Evolutionary conservation across 2,888 invertebrate species (phyloP).

Genomic region (Chydorus sphaericus): DNA sequence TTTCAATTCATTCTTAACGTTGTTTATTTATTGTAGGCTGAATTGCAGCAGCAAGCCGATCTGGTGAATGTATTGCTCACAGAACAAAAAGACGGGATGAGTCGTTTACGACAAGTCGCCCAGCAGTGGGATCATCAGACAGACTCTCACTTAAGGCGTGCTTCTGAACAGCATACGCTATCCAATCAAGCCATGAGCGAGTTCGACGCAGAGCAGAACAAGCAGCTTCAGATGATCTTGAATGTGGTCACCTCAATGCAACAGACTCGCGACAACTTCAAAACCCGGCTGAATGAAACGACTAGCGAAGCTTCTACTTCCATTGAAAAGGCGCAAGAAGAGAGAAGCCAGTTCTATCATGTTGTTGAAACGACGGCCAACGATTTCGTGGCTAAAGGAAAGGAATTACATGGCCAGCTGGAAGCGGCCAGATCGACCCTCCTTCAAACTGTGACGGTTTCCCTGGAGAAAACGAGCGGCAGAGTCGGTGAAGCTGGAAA

Average conservation of each 20-base stretch:
- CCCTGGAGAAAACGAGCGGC: neutral
- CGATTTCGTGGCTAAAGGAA: constrained; percentile 8
- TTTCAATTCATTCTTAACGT: neutral
- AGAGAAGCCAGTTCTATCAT: constrained; percentile 8
- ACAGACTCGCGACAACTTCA: constrained; percentile 5
- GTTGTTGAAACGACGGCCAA: constrained; percentile 9
- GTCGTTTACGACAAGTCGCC: constrained; percentile 8
- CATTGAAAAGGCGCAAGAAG: constrained; percentile 3
- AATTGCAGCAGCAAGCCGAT: constrained; percentile 8
- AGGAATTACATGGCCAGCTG: neutral
- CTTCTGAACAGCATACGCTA: neutral
- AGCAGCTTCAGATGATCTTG: constrained; percentile 6
- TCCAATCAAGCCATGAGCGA: neutral
- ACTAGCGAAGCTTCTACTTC: neutral
- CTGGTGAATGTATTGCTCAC: constrained; percentile 10
- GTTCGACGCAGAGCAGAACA: constrained; percentile 6
- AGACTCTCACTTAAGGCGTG: neutral
- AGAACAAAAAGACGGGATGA: constrained; percentile 12
- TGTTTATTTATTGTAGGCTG: neutral
- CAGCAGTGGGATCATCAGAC: constrained; percentile 11
- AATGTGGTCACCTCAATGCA: constrained; percentile 6
- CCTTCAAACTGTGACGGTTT: neutral
- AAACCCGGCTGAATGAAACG: constrained; percentile 4
- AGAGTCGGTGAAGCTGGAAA: neutral
- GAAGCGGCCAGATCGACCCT: neutral